These are phyloP conservation scores for Leptinotarsa defecta DNA, from an alignment of 1,140 invertebrate species.

Conservation along the genomic window DNA sequence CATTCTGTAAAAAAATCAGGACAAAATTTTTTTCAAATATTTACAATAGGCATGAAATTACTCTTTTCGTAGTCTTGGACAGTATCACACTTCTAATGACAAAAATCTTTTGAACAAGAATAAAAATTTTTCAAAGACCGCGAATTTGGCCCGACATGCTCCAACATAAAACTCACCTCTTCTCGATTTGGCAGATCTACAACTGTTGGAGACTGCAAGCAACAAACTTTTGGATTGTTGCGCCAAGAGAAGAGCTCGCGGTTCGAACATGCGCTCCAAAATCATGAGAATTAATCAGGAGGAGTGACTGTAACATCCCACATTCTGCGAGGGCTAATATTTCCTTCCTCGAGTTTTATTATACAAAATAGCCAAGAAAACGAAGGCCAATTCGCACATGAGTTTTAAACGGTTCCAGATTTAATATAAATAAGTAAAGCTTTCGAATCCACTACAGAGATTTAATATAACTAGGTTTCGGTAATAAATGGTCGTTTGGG, in stretches of 20 bases:
- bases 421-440: slow-evolving; percentile 19
- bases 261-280: slow-evolving; percentile 13
- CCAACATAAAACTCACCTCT: slow-evolving; percentile 19
- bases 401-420: neutral
- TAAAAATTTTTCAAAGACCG: neutral
- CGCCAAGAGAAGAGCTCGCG: neutral
- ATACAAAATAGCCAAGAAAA: slow-evolving; percentile 11
- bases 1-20: too few species aligned
- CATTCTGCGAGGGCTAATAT: slow-evolving; percentile 19
- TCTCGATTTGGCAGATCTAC: slow-evolving; percentile 15
- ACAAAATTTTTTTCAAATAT: too few species aligned
- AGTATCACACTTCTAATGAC: too few species aligned
- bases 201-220: slow-evolving; percentile 23
- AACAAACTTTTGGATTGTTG: slow-evolving; percentile 11
- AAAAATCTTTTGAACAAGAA: neutral
- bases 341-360: slow-evolving; percentile 19
- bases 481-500: too few species aligned
- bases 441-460: neutral
- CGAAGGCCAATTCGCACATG: slow-evolving; percentile 9
- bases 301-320: slow-evolving; percentile 33
- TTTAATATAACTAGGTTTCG: neutral
- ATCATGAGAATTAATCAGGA: slow-evolving; percentile 28
- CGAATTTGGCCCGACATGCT: neutral
- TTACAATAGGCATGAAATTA: too few species aligned
- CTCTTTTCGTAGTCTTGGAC: too few species aligned